Conservation (phyloP, 2,888 invertebrate genomes). For the Zaprionus bogoriensis region DNA sequence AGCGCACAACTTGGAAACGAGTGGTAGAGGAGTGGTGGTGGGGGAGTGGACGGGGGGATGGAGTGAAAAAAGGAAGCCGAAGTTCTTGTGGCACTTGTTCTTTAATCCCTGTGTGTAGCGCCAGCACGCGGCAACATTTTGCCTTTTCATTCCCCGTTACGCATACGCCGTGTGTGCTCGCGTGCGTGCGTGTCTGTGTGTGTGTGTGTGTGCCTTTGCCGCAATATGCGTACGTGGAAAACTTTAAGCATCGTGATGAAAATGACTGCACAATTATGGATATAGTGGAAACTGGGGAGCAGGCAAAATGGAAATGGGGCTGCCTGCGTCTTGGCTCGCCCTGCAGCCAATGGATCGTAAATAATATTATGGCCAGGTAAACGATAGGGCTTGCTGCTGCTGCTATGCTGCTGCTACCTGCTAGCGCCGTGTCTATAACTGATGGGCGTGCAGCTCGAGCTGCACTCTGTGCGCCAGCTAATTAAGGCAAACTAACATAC, state of each 20-base stretch:
- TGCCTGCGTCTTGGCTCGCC: slow-evolving; percentile 42
- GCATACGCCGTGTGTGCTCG: slow-evolving; percentile 51
- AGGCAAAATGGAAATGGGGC: slow-evolving; percentile 29
- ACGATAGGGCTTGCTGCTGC: slow-evolving; percentile 39
- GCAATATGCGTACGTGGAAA: slow-evolving; percentile 59
- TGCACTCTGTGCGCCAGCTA: slow-evolving; percentile 54
- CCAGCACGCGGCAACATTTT: slow-evolving; percentile 40
- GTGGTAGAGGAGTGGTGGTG: background rate
- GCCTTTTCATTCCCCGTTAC: slow-evolving; percentile 59
- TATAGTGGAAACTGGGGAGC: slow-evolving; percentile 1
- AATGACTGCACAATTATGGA: slow-evolving; percentile 72
- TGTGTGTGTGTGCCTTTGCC: slow-evolving; percentile 1
- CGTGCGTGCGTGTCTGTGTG: background rate
- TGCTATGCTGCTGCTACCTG: too few species aligned
- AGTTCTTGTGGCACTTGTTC: slow-evolving; percentile 45
- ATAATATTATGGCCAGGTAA: slow-evolving; percentile 52
- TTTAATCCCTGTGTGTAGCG: slow-evolving; percentile 30
- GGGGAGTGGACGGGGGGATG: background rate
- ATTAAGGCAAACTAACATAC: slow-evolving; percentile 73
- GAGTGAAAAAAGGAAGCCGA: background rate
- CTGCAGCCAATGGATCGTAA: slow-evolving; percentile 73
- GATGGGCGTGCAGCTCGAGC: slow-evolving; percentile 31
- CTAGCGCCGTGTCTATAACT: slow-evolving; percentile 27
- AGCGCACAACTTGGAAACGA: slow-evolving; percentile 20
- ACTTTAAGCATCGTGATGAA: slow-evolving; percentile 53